Conservation (phyloP, 2,113 vertebrate genomes). For the Prionailurus viverrinus region DNA sequence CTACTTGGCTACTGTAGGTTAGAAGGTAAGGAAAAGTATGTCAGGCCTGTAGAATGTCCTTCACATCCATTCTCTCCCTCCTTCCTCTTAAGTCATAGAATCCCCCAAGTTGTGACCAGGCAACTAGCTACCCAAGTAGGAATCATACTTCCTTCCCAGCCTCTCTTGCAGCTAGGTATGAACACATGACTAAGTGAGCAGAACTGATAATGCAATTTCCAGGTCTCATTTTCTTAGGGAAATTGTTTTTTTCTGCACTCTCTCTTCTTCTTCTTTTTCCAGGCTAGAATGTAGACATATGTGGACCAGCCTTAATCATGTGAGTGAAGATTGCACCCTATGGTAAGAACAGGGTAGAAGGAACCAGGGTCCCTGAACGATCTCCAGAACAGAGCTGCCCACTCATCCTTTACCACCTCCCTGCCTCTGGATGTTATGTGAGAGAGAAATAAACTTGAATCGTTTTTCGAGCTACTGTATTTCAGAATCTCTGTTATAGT, state of each 20-base stretch:
- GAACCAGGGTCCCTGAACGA: background rate
- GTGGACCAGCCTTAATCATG: background rate
- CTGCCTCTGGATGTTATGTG: background rate
- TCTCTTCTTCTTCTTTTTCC: background rate
- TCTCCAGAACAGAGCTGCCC: background rate
- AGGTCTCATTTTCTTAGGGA: background rate
- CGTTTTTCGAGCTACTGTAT: background rate
- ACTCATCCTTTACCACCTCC: background rate
- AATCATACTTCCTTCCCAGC: constrained; percentile 5
- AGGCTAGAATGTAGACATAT: background rate
- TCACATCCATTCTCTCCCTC: background rate
- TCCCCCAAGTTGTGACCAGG: background rate
- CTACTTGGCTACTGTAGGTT: background rate
- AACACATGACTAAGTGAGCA: background rate
- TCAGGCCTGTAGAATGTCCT: background rate
- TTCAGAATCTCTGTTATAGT: background rate
- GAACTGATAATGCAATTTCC: background rate
- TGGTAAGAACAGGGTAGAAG: background rate
- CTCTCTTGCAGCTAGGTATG: background rate
- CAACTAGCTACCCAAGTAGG: background rate
- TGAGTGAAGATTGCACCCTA: background rate
- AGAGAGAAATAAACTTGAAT: background rate
- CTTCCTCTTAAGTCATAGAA: background rate
- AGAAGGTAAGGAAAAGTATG: background rate
- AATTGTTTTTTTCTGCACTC: background rate